A percentile compares a stretch with the other conserved stretches of the same genome.
Conservation (phyloP, 2,113 vertebrate genomes). For the Neotragus pygmaeus region DNA sequence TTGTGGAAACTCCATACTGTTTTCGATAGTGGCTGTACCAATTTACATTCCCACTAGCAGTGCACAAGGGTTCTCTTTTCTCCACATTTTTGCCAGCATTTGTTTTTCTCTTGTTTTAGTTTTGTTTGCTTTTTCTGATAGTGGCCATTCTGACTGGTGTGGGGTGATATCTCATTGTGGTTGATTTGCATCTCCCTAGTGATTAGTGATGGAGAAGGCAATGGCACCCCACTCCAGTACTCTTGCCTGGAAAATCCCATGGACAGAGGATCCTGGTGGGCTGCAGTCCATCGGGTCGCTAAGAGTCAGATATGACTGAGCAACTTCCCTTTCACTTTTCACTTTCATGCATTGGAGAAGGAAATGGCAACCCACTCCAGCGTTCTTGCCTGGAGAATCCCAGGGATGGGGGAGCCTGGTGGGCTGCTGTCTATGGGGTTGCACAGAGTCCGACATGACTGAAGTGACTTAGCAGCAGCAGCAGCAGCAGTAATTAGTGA, state of each 20-base stretch:
- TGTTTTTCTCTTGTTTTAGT: not conserved
- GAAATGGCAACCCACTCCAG: not conserved
- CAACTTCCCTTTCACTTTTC: no score
- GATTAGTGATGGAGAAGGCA: not conserved
- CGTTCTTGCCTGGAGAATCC: not conserved
- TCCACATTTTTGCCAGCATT: not conserved
- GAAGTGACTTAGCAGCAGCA: no score
- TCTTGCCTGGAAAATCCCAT: no score
- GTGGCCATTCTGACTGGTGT: not conserved
- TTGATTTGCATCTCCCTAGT: not conserved
- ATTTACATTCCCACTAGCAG: not conserved
- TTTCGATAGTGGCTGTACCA: not conserved
- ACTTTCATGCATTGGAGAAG: not conserved
- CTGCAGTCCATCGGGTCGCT: no score
- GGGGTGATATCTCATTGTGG: not conserved
- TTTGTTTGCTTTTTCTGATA: not conserved
- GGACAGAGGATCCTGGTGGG: no score
- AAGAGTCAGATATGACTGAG: no score
- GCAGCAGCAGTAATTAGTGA: not conserved
- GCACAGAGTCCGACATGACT: not conserved
- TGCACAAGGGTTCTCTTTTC: not conserved
- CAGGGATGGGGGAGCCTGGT: not conserved
- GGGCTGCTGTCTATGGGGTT: rapidly evolving
- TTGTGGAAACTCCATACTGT: not conserved
- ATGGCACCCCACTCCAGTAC: no score